A percentile compares a stretch with the other conserved stretches of the same genome.
These are phyloP conservation scores for Myzus persicae DNA, from an alignment of 1,140 invertebrate species.

Conservation along the genomic window DNA sequence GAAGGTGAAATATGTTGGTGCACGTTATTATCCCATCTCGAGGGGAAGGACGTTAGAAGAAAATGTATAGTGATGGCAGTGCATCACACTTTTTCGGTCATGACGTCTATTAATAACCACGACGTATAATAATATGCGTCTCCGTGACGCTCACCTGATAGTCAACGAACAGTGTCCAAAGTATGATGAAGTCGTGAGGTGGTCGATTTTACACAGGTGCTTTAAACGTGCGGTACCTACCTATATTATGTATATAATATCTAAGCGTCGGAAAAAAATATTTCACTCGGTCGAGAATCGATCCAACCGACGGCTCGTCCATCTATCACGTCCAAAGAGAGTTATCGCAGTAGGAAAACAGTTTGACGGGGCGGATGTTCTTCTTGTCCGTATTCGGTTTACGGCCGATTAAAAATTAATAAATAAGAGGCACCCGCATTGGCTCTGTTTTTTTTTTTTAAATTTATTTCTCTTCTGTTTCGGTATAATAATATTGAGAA, in stretches of 20 bases:
- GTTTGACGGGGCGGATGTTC: background rate
- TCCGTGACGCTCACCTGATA: background rate
- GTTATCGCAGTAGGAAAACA: background rate
- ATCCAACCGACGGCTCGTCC: background rate
- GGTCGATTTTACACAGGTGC: background rate
- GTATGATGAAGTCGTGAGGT: background rate
- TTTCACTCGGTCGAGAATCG: background rate
- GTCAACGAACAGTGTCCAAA: background rate
- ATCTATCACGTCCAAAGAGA: background rate
- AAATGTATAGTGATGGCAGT: background rate
- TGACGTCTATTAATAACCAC: conserved; percentile 17
- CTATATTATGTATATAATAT: background rate
- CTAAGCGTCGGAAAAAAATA: background rate
- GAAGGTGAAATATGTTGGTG: background rate
- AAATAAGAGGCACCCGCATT: background rate
- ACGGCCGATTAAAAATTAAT: conserved; percentile 8
- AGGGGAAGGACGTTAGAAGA: background rate
- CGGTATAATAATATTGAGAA: background rate
- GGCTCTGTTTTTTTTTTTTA: too few species aligned
- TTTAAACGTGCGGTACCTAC: background rate
- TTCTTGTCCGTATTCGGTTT: background rate
- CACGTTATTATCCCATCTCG: background rate
- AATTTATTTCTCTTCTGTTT: background rate
- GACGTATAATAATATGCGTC: background rate
- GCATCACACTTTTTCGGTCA: background rate